Conservation (phyloP, 2,888 invertebrate genomes). For the Morpho helenor region DNA sequence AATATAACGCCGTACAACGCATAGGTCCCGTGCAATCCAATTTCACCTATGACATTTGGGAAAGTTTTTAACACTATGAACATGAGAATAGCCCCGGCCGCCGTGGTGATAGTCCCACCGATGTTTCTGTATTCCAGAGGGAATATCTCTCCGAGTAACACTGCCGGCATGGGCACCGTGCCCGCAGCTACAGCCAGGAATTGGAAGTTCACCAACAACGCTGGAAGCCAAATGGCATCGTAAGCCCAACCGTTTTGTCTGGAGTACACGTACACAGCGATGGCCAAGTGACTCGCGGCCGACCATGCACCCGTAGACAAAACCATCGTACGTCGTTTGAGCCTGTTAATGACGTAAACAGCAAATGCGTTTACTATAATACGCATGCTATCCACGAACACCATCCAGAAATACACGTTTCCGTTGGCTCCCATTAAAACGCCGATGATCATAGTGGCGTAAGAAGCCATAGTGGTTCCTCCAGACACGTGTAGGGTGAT, state of each 20-base stretch:
- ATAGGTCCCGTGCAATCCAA: slow-evolving; percentile 79
- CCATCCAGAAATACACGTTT: slow-evolving; percentile 81
- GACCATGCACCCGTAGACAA: slow-evolving; percentile 56
- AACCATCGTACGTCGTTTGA: slow-evolving; percentile 79
- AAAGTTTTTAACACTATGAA: slow-evolving; percentile 82
- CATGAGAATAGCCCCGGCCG: slow-evolving; percentile 76
- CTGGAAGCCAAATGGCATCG: slow-evolving; percentile 61
- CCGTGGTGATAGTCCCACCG: slow-evolving; percentile 80
- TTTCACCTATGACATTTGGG: slow-evolving; percentile 64
- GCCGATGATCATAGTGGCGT: slow-evolving; percentile 80
- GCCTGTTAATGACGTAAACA: slow-evolving; percentile 78
- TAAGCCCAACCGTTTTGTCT: slow-evolving; percentile 39
- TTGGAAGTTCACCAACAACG: slow-evolving; percentile 72
- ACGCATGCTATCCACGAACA: slow-evolving; percentile 81
- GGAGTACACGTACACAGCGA: slow-evolving; percentile 63
- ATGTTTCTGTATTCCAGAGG: slow-evolving; percentile 79
- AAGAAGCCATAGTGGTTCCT: slow-evolving; percentile 82
- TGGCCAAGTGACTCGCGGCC: slow-evolving; percentile 69
- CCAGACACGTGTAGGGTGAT: slow-evolving; percentile 82
- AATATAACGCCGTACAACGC: slow-evolving; percentile 74
- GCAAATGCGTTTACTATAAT: slow-evolving; percentile 78
- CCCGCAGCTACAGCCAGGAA: slow-evolving; percentile 78
- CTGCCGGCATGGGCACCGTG: slow-evolving; percentile 82
- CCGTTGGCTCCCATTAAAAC: slow-evolving; percentile 76
- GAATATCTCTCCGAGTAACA: slow-evolving; percentile 84